Evolutionary conservation across 2,797 vertebrate genomes (phyloP).

Genomic region (Phrynocephalus forsythii): DNA sequence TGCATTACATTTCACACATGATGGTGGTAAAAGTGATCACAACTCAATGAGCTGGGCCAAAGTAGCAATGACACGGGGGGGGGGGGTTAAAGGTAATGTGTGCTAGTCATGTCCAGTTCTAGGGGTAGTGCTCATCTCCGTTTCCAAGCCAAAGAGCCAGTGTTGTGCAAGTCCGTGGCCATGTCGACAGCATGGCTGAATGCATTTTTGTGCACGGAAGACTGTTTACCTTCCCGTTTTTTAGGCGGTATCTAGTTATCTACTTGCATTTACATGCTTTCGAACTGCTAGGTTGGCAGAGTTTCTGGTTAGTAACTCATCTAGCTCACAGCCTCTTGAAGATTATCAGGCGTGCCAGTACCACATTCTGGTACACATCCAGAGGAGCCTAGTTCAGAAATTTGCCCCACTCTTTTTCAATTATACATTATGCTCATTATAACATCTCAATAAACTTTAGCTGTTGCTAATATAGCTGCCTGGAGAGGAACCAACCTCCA

Average conservation of each 20-base stretch:
- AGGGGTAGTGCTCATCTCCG: too few species aligned
- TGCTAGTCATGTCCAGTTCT: too few species aligned
- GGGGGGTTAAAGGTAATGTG: too few species aligned
- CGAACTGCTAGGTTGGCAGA: too few species aligned
- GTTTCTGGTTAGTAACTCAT: conserved; percentile 58
- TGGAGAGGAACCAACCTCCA: neutral
- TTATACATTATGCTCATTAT: conserved; percentile 7
- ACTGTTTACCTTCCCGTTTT: too few species aligned
- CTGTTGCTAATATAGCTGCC: conserved; percentile 30
- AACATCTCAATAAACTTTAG: conserved; percentile 45
- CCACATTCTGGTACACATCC: neutral
- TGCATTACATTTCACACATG: conserved; percentile 40
- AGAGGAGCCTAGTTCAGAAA: conserved; percentile 2
- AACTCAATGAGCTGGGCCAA: conserved; percentile 46
- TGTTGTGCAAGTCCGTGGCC: too few species aligned
- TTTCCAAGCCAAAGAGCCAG: too few species aligned
- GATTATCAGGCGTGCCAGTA: conserved; percentile 1
- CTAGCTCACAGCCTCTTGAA: conserved; percentile 52
- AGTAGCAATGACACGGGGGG: neutral
- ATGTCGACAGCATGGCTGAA: too few species aligned
- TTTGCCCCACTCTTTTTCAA: conserved; percentile 35
- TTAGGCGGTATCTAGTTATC: too few species aligned
- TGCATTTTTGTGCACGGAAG: too few species aligned
- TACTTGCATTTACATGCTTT: too few species aligned
- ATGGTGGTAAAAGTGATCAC: conserved; percentile 50